These are phyloP conservation scores for Homarus americanus DNA, from an alignment of 1,140 invertebrate genomes.

Conservation along the genomic window DNA sequence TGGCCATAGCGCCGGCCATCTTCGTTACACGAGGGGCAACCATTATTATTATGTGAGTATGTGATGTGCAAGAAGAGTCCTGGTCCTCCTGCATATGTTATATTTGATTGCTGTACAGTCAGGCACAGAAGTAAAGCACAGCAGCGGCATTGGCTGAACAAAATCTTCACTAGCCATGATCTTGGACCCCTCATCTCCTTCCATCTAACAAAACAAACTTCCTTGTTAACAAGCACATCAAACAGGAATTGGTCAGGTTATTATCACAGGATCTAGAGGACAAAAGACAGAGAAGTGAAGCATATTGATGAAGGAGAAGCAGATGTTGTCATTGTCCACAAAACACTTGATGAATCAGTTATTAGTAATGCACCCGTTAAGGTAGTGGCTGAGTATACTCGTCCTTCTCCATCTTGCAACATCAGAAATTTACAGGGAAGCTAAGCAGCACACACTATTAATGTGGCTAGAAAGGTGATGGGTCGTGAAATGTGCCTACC, in stretches of 20 bases:
- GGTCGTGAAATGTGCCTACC: background rate
- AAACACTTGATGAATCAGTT: too few species aligned
- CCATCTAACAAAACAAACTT: constrained; percentile 24
- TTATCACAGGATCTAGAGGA: constrained; percentile 23
- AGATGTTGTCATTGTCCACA: background rate
- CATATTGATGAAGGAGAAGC: constrained; percentile 4
- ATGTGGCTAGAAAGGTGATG: constrained; percentile 7
- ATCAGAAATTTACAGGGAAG: constrained; percentile 14
- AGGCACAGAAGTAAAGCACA: background rate
- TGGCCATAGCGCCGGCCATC: too few species aligned
- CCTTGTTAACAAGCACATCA: constrained; percentile 1
- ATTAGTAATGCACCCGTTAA: constrained; percentile 12
- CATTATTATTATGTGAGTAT: too few species aligned
- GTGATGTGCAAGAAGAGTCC: background rate
- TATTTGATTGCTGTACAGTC: constrained; percentile 15
- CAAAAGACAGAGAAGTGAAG: too few species aligned
- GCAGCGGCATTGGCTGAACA: background rate
- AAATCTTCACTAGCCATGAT: background rate
- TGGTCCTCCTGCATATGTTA: background rate
- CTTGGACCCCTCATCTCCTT: background rate
- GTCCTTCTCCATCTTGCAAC: background rate
- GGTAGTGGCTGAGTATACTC: constrained; percentile 4
- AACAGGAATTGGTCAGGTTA: constrained; percentile 14
- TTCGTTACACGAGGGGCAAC: too few species aligned
- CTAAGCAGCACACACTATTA: constrained; percentile 11